Percentiles rank a stretch among this genome's conserved stretches.
Evolutionary conservation across 1,140 invertebrate genomes (phyloP).

Genomic region (Cotesia chilonis): DNA sequence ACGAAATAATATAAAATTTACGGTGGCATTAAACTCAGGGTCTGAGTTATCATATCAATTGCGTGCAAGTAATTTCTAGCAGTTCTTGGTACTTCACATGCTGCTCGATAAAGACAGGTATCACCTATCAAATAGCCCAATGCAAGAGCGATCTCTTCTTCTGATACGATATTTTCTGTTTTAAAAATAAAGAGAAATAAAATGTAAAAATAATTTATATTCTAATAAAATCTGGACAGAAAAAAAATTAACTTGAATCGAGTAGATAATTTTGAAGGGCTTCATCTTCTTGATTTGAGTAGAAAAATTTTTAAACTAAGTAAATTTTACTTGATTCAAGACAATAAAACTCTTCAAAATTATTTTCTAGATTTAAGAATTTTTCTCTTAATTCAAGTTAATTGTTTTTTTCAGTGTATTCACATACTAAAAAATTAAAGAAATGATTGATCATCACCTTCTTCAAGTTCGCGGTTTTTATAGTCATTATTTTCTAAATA

Average conservation of each 20-base stretch:
- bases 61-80: constrained; percentile 79
- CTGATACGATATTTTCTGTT: constrained; percentile 66
- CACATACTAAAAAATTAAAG: not conserved
- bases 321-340: too few species aligned
- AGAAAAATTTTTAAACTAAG: too few species aligned
- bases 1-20: constrained; percentile 52
- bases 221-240: not conserved
- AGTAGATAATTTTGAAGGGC: too few species aligned
- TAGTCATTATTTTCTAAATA: constrained; percentile 71
- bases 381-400: too few species aligned
- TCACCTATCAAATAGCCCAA: constrained; percentile 77
- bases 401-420: too few species aligned
- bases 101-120: constrained; percentile 78
- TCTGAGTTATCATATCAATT: constrained; percentile 76
- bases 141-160: constrained; percentile 74
- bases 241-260: too few species aligned
- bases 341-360: too few species aligned
- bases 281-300: too few species aligned
- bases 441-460: constrained; percentile 47
- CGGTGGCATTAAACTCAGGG: constrained; percentile 75
- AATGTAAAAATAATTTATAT: constrained; percentile 29
- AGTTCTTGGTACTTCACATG: constrained; percentile 77
- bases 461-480: constrained; percentile 48
- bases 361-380: too few species aligned
- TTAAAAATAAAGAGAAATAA: constrained; percentile 32